A percentile compares a stretch with the other conserved stretches of the same genome.
These are phyloP conservation scores for Burhinus bistriatus DNA, from an alignment of 2,113 vertebrate genomes.

Conservation along the genomic window DNA sequence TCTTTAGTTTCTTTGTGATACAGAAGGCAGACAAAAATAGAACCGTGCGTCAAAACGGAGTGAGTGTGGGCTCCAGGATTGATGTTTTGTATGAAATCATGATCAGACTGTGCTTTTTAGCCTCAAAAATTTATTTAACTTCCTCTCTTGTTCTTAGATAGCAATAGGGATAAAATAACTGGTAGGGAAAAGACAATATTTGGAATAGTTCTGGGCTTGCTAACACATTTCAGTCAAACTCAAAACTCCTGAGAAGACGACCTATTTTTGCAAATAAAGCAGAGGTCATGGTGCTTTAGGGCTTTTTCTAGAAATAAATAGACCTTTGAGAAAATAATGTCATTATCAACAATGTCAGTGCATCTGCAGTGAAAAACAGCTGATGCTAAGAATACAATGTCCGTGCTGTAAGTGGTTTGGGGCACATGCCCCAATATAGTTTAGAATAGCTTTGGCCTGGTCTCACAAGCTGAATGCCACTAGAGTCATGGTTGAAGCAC, in stretches of 20 bases:
- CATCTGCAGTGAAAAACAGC: background rate
- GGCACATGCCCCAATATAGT: rapidly evolving
- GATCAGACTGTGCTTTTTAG: background rate
- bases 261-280: background rate
- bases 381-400: background rate
- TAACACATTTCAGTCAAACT: background rate
- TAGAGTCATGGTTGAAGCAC: rapidly evolving
- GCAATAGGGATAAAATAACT: background rate
- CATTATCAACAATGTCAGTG: background rate
- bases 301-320: background rate
- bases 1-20: background rate
- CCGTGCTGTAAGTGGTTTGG: background rate
- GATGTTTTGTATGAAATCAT: background rate
- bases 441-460: background rate
- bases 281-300: background rate
- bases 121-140: background rate
- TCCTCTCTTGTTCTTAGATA: background rate
- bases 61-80: background rate
- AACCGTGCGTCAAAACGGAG: rapidly evolving
- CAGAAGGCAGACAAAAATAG: background rate
- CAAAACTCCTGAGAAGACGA: background rate
- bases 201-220: background rate
- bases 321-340: background rate
- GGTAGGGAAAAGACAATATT: background rate
- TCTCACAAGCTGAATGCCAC: background rate